These are phyloP conservation scores for Pyrochroa serraticornis DNA, from an alignment of 2,888 invertebrate genomes.

Conservation along the genomic window DNA sequence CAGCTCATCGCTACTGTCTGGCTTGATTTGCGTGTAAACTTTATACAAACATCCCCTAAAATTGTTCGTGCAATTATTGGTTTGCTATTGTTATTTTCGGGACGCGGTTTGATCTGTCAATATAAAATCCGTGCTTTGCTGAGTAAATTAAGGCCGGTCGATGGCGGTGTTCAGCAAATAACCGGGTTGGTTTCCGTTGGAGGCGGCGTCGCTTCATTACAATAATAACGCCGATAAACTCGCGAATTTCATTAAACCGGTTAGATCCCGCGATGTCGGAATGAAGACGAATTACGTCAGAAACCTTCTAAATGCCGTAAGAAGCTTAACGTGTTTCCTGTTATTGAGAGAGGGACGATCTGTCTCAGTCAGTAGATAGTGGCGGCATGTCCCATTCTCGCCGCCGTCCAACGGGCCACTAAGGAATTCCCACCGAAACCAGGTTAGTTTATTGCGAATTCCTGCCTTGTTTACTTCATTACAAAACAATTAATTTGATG, in stretches of 20 bases:
- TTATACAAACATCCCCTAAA: too few species aligned
- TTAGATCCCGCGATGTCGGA: conserved; percentile 22
- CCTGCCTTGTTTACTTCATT: conserved; percentile 35
- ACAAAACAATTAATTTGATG: conserved; percentile 34
- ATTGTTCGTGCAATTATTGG: too few species aligned
- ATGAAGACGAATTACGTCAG: conserved; percentile 36
- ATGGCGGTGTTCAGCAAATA: too few species aligned
- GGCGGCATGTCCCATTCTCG: conserved; percentile 28
- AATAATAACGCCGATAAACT: conserved; percentile 28
- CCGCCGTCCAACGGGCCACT: conserved; percentile 21
- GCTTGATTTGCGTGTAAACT: too few species aligned
- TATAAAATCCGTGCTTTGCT: too few species aligned
- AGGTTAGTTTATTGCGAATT: conserved; percentile 35
- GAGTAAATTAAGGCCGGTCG: too few species aligned
- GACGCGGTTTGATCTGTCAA: too few species aligned
- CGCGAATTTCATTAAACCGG: conserved; percentile 29
- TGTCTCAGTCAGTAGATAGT: conserved; percentile 35
- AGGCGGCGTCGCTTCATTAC: conserved; percentile 20
- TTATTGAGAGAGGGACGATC: conserved; percentile 38
- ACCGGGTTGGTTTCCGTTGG: too few species aligned
- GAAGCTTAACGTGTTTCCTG: conserved; percentile 36
- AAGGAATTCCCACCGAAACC: conserved; percentile 30
- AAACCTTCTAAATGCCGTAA: conserved; percentile 34
- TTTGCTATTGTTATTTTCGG: too few species aligned
- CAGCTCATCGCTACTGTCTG: too few species aligned